Conservation (phyloP, 2,888 invertebrate genomes). For the Machimus rusticus region DNA sequence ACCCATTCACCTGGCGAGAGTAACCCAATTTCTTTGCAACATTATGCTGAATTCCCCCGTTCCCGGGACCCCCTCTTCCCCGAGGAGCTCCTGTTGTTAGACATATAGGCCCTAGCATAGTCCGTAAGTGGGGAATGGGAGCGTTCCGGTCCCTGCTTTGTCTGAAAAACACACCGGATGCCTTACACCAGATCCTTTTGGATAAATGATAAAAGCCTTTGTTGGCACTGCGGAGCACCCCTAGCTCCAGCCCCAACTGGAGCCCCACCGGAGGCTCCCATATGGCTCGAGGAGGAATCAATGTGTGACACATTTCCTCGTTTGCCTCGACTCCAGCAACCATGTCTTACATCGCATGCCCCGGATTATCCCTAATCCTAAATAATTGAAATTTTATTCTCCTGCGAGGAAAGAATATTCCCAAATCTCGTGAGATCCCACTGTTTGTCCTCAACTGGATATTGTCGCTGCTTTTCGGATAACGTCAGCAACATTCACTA, state of each 20-base stretch:
- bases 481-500: not conserved
- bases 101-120: not conserved
- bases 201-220: constrained; percentile 36
- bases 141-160: constrained; percentile 12
- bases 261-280: not conserved
- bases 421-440: not conserved
- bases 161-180: constrained; percentile 33
- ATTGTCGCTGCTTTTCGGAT: not conserved
- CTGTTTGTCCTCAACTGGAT: not conserved
- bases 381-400: constrained; percentile 37
- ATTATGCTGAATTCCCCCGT: not conserved
- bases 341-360: constrained; percentile 14
- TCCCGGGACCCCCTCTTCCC: too few relatives aligned
- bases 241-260: not conserved
- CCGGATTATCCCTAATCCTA: constrained; percentile 25
- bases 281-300: not conserved
- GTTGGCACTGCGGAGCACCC: not conserved
- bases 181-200: constrained; percentile 23
- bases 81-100: not conserved
- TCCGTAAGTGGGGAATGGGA: not conserved
- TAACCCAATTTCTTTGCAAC: constrained; percentile 30
- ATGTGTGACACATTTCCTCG: constrained; percentile 27
- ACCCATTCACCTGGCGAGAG: constrained; percentile 24
- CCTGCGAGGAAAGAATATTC: not conserved
- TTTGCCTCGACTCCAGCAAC: not conserved